Conservation (phyloP, 2,113 vertebrate genomes). For the Phaetusa simplex region DNA sequence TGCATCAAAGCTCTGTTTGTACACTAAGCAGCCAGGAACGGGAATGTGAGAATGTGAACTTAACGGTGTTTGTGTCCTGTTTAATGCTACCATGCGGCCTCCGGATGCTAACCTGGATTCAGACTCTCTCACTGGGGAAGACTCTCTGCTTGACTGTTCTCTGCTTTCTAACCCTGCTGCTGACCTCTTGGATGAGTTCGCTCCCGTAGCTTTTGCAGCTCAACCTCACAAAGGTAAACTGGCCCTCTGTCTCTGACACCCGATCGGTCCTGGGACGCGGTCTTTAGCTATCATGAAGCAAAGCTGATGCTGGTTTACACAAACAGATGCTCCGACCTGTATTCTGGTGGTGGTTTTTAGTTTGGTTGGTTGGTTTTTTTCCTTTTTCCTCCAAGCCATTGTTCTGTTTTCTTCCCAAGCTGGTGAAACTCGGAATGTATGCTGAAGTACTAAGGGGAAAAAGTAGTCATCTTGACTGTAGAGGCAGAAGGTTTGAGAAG, state of each 20-base stretch:
- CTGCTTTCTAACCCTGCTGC: conserved; percentile 88
- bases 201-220: conserved; percentile 82
- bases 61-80: conserved; percentile 63
- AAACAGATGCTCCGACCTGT: not conserved
- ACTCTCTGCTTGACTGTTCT: conserved; percentile 89
- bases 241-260: not conserved
- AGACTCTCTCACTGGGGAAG: conserved; percentile 91
- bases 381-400: not conserved
- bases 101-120: conserved; percentile 62
- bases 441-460: not conserved
- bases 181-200: conserved; percentile 91
- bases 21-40: fast-evolving
- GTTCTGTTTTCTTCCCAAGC: not conserved
- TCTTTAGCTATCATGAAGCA: fast-evolving
- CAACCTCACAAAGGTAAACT: conserved; percentile 88
- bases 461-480: not conserved
- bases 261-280: fast-evolving
- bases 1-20: not conserved
- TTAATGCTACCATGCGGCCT: conserved; percentile 46
- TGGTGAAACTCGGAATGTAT: not conserved
- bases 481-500: not conserved
- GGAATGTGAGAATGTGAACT: not conserved
- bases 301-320: not conserved
- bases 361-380: not conserved
- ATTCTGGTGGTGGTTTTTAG: not conserved